Conservation (phyloP, 1,140 invertebrate genomes). For the Drosophila sp. region DNA sequence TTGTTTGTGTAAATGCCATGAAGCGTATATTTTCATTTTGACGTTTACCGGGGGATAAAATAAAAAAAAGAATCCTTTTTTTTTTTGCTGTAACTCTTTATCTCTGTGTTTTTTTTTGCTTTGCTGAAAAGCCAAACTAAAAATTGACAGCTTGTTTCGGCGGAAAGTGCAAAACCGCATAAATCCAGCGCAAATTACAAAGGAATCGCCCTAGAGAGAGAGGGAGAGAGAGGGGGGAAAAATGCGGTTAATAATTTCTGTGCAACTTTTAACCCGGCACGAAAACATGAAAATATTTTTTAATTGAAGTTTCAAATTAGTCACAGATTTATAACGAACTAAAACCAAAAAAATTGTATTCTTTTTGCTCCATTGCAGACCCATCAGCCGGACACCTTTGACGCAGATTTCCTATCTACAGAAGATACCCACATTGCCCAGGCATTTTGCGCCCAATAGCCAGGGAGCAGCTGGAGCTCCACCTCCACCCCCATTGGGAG, state of each 20-base stretch:
- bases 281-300: slow-evolving; percentile 54
- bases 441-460: slow-evolving; percentile 77
- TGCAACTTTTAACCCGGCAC: slow-evolving; percentile 54
- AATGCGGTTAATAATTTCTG: slow-evolving; percentile 63
- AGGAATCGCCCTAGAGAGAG: slow-evolving; percentile 24
- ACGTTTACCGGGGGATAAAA: slow-evolving; percentile 43
- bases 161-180: slow-evolving; percentile 70
- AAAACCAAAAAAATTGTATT: slow-evolving; percentile 38
- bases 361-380: slow-evolving; percentile 83
- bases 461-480: slow-evolving; percentile 12
- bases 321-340: slow-evolving; percentile 17
- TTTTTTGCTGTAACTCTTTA: not conserved
- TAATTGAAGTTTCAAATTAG: slow-evolving; percentile 76
- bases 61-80: slow-evolving; percentile 12
- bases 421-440: slow-evolving; percentile 79
- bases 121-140: slow-evolving; percentile 58
- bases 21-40: slow-evolving; percentile 80
- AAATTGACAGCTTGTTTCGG: slow-evolving; percentile 73
- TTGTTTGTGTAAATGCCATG: slow-evolving; percentile 73
- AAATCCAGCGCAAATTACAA: slow-evolving; percentile 63
- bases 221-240: not conserved
- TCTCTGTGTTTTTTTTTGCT: not conserved
- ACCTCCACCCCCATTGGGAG: not conserved
- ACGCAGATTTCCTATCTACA: slow-evolving; percentile 82
- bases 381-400: slow-evolving; percentile 84